phyloP scores from a whole-genome alignment of 2,113 vertebrate genomes.

The Rhegmatorhina hoffmannsi region DNA sequence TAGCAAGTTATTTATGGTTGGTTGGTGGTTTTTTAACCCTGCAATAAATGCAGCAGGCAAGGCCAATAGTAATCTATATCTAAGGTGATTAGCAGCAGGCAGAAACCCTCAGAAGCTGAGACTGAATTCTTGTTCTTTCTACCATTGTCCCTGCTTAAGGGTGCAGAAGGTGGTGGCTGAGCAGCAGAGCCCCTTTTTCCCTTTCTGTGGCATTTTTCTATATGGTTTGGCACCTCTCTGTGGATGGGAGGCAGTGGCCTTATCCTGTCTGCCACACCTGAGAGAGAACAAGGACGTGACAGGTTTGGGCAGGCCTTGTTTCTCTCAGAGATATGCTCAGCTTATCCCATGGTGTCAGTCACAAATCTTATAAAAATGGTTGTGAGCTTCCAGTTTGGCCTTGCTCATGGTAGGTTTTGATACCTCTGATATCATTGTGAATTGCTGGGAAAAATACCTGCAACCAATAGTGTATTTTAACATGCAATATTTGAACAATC shows the following conservation, averaged over 20 bases:
- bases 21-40: rapidly evolving
- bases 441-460: background rate
- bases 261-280: background rate
- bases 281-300: background rate
- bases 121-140: background rate
- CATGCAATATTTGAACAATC: background rate
- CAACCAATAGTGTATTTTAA: background rate
- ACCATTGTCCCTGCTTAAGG: background rate
- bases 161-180: background rate
- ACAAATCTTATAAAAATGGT: background rate
- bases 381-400: background rate
- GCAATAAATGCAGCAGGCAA: background rate
- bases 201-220: background rate
- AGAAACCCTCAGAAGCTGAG: background rate
- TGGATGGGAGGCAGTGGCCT: background rate
- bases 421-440: background rate
- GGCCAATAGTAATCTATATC: background rate
- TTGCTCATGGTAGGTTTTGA: background rate
- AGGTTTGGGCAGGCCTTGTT: background rate
- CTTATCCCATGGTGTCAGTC: background rate
- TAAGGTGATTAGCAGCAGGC: background rate
- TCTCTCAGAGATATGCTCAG: background rate
- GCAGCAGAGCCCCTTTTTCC: background rate
- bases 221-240: background rate
- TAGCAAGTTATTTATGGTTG: background rate